Conservation (phyloP, 2,113 vertebrate genomes). For the Dromiciops gliroides region DNA sequence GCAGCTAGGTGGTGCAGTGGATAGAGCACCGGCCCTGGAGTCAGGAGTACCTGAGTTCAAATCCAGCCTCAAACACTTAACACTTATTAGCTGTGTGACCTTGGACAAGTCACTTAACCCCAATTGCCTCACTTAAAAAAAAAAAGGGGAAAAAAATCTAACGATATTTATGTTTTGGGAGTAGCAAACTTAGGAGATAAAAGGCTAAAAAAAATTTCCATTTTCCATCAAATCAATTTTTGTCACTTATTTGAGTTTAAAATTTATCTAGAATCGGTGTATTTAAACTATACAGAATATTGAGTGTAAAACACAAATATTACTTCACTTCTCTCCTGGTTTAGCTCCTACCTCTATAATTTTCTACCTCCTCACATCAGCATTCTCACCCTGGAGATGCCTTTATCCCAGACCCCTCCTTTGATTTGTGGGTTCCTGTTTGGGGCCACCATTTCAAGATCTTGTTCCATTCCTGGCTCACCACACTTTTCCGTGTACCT, state of each 20-base stretch:
- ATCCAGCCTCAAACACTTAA: too few relatives aligned
- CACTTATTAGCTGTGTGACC: too few relatives aligned
- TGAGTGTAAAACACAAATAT: not conserved
- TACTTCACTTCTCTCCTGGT: not conserved
- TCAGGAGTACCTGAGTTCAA: too few relatives aligned
- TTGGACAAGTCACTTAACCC: too few relatives aligned
- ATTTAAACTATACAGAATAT: conserved; percentile 20
- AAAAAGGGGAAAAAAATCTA: too few relatives aligned
- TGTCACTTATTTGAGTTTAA: not conserved
- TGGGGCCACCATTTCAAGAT: not conserved
- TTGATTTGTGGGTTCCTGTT: not conserved
- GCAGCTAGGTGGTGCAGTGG: too few relatives aligned
- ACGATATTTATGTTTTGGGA: not conserved
- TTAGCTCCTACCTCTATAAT: not conserved
- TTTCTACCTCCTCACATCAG: not conserved
- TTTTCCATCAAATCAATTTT: conserved; percentile 5
- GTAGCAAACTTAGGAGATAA: conserved; percentile 17
- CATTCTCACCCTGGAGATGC: not conserved
- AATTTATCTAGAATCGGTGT: conserved; percentile 1
- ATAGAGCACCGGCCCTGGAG: too few relatives aligned
- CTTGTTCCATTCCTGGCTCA: not conserved
- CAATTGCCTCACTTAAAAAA: too few relatives aligned
- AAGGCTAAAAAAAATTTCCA: not conserved
- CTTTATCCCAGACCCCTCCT: not conserved
- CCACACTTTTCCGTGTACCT: not conserved